Evolutionary conservation across 1,140 invertebrate genomes (phyloP).

Genomic region (Caerostris darwini): DNA sequence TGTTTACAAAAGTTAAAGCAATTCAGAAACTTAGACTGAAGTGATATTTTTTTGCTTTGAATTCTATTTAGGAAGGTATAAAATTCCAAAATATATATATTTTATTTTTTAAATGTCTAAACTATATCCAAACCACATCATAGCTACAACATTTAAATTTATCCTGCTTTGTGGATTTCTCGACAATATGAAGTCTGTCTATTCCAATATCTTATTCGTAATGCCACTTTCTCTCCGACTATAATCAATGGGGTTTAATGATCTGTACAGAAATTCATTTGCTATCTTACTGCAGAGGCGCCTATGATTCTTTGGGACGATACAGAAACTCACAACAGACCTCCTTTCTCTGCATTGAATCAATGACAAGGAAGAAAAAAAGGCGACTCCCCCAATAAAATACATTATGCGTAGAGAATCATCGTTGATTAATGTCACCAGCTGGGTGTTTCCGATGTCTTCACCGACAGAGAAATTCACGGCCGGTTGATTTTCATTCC

Average conservation of each 20-base stretch:
- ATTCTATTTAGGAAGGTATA: no score
- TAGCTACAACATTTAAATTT: no score
- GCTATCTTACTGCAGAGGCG: neutral
- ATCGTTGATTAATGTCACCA: conserved; percentile 51
- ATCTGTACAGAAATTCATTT: neutral
- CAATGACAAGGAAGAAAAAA: neutral
- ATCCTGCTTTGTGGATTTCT: no score
- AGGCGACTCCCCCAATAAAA: conserved; percentile 22
- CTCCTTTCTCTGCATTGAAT: neutral
- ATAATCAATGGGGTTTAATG: neutral
- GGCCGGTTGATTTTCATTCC: neutral
- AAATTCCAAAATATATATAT: no score
- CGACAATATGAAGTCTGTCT: neutral
- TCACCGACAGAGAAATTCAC: neutral
- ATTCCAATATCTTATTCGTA: neutral
- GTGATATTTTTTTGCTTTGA: no score
- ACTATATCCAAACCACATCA: no score
- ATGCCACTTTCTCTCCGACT: neutral
- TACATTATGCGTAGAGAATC: conserved; percentile 39
- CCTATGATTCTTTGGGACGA: neutral
- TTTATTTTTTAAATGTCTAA: no score
- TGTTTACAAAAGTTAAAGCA: no score
- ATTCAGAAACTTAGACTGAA: no score
- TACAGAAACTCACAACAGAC: neutral
- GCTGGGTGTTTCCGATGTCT: conserved; percentile 44